Evolutionary conservation across 1,140 invertebrate species (phyloP), one percentile per base, ranked within the genome.

Genomic region (Zeugodacus cucurbitae): DNA sequence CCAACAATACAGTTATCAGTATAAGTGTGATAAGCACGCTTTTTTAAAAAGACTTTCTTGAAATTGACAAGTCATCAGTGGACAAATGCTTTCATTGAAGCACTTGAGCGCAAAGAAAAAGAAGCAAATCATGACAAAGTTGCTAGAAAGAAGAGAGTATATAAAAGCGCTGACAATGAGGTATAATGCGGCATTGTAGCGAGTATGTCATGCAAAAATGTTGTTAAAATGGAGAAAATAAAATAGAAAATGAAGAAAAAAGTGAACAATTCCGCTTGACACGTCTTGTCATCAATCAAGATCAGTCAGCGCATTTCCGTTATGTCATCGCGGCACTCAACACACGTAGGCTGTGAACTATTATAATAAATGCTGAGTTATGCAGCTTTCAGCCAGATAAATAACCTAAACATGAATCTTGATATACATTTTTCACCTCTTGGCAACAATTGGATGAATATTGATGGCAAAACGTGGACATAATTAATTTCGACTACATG

Each of bases 211-310:
- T 54, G 48, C 48, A 54, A 54, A 54, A 54, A 20, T 54, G 1
- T 17, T 4, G 74, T 22, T 22, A 54, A 82, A 48, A 48, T 6
- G 41, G 2, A 78, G 44, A 82, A 44, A 82, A 78, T 48, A 6
- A 48, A 4, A 82, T 26, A 10, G 10, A 29, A 7, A 2, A 11
- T 4, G 3, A 26, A 11, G 3, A 20, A 8, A 29, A 44, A 48
- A 26, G 8, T 54, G 14, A 82, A 10, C 74, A 82, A 29, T 82
- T 48, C 74, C 41, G 44, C 58, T 20, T 41, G 87, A 70, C 58
- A 48, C 44, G 58, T 32, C 34, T 22, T 87, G 59, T 87, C 58
- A 87, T 87, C 87, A 87, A 87, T 87, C 87, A 87, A 58, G 87
- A 87, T 87, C 74, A 82, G 41, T 54, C n/a, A 11, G n/a, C 29